These are phyloP conservation scores for Netelia fuscicornis DNA, from an alignment of 2,888 invertebrate species.

Conservation along the genomic window DNA sequence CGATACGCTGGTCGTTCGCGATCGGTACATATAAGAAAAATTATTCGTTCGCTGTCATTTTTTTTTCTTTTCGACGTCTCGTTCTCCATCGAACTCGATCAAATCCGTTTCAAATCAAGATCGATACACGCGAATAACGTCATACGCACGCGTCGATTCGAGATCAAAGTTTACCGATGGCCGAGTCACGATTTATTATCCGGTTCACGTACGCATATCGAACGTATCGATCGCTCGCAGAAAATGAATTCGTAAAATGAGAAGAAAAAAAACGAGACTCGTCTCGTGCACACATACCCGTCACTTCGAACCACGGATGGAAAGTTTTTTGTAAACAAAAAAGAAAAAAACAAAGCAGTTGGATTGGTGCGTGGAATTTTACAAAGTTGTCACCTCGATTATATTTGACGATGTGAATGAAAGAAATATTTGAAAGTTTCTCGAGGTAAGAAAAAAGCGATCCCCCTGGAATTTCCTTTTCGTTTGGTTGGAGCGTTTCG, in stretches of 20 bases:
- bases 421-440: too few species aligned
- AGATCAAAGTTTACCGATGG: constrained; percentile 15
- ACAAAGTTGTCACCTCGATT: too few species aligned
- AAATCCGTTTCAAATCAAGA: too few species aligned
- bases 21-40: too few species aligned
- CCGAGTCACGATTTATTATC: constrained; percentile 23
- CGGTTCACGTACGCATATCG: not conserved
- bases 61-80: not conserved
- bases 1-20: too few species aligned
- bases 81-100: not conserved
- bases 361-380: not conserved
- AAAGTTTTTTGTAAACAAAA: not conserved
- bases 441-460: not conserved
- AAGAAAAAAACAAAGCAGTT: not conserved
- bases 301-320: constrained; percentile 9
- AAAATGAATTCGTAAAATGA: constrained; percentile 10
- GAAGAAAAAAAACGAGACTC: not conserved
- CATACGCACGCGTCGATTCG: too few species aligned
- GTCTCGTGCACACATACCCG: not conserved
- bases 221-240: constrained; percentile 15
- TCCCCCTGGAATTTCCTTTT: not conserved
- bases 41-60: not conserved
- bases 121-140: too few species aligned
- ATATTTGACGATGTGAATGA: too few species aligned
- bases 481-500: not conserved